Base-by-base conservation (phyloP, 2,797 vertebrate species). In the Malacoraja senta region DNA sequence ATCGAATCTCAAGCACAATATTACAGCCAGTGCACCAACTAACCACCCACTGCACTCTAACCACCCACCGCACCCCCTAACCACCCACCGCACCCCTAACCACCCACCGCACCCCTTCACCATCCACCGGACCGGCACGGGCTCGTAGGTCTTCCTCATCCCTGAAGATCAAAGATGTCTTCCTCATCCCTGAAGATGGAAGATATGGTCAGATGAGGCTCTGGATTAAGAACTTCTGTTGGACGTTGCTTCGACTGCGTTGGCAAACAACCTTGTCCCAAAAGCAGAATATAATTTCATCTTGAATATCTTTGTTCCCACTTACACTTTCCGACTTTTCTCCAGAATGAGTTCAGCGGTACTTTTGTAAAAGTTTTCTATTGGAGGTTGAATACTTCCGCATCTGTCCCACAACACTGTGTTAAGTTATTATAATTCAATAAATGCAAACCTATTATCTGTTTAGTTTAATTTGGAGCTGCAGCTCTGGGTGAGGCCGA, bases 21-120 rank as follows among this genome's bases (percentile, higher is more conserved):
- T 93, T 97, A 97, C 0, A 95, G 94, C 93, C 94, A 74, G 65
- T 99, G 98, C 95, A 96, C 95, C 32, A 63, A 63, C 74, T 96
- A 94, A 96, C 0, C 26, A 24, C 29, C 26, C 71, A 29, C 0
- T 53, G 44, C 6, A 53, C 44, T 2, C 44, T 53, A 4, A 53
- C 44, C 44, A 44, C 44, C 1, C 44, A 44, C 1, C 44, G 44
- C 44, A 1, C 44, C 44, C 44, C 44, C 44, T 3, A 2, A 53
- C 4, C 44, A 4, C 3, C 2, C 44, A 4, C 3, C 44, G 3
- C 44, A 2, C 44, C 44, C 44, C 44, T 53, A 3, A 4, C 44
- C 2, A 53, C 44, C 44, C 44, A 53, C 44, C 44, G 3, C 44
- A 53, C 44, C 44, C 44, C 2, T 3, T 53, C 44, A 53, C 44